Percentiles rank a stretch among this genome's conserved stretches.
Evolutionary conservation across 2,113 vertebrate species (phyloP).

Genomic region (Sakesphorus luctuosus): DNA sequence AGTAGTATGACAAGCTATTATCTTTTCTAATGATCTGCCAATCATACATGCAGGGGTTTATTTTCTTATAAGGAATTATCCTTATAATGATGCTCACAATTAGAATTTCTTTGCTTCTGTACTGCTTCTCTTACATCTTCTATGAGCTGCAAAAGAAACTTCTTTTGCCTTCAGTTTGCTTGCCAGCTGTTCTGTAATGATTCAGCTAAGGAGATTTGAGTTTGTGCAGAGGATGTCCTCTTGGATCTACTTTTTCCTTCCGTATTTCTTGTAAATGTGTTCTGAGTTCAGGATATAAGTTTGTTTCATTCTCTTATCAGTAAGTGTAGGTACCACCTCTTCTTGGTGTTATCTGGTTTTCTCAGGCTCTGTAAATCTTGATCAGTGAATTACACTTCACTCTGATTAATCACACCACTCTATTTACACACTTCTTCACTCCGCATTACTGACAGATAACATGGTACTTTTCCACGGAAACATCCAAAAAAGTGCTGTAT

Average conservation of each 20-base stretch:
- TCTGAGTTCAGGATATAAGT: not conserved
- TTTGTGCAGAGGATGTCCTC: not conserved
- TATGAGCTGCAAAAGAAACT: not conserved
- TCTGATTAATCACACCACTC: not conserved
- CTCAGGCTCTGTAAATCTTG: not conserved
- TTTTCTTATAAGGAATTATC: not conserved
- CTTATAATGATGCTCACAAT: not conserved
- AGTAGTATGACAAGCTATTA: not conserved
- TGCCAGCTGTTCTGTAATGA: not conserved
- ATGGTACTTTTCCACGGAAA: not conserved
- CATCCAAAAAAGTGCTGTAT: not conserved
- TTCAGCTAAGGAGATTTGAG: not conserved
- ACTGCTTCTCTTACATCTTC: not conserved
- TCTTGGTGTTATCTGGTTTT: not conserved
- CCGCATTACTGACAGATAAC: not conserved
- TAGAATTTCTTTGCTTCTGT: not conserved
- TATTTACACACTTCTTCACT: not conserved
- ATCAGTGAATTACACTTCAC: not conserved
- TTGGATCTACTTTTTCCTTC: not conserved
- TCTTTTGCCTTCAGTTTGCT: not conserved
- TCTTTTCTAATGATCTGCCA: constrained; percentile 16
- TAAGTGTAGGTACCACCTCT: not conserved
- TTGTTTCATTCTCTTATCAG: not conserved
- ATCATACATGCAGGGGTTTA: not conserved
- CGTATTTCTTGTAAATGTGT: not conserved